Percentiles rank a stretch among this genome's conserved stretches.
These are phyloP conservation scores for Ginglymostoma cirratum DNA, from an alignment of 2,113 vertebrate genomes.

Conservation along the genomic window DNA sequence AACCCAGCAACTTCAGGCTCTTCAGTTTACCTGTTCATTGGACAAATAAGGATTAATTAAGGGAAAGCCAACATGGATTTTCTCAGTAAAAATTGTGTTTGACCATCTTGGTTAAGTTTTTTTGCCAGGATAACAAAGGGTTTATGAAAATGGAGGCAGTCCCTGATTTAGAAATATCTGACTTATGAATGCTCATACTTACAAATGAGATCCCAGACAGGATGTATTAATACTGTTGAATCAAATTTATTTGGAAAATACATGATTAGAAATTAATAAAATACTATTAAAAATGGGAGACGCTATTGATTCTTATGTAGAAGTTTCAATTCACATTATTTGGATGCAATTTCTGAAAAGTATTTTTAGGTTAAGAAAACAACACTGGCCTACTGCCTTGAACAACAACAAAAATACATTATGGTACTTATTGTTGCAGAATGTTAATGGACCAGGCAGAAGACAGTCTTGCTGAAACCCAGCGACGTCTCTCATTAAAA, in stretches of 20 bases:
- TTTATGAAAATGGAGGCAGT: no score
- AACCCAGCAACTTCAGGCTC: no score
- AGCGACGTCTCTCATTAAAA: conserved; percentile 60
- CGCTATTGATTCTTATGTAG: neutral
- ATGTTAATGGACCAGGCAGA: conserved; percentile 63
- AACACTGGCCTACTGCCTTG: neutral
- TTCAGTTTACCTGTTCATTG: no score
- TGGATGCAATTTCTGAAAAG: neutral
- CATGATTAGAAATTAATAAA: neutral
- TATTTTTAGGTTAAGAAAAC: neutral
- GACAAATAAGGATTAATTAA: no score
- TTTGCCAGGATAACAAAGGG: no score
- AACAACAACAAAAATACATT: neutral
- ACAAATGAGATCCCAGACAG: no score
- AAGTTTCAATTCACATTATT: neutral
- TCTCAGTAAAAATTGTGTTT: no score
- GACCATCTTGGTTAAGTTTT: no score
- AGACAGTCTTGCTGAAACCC: conserved; percentile 58
- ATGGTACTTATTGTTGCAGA: conserved; percentile 51
- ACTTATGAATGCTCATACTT: no score
- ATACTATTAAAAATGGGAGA: neutral
- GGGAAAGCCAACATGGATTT: no score
- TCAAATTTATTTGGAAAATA: neutral
- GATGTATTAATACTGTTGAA: neutral
- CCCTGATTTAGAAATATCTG: no score